phyloP scores from a whole-genome alignment of 1,140 invertebrate species.

The Aphelinus certus region DNA sequence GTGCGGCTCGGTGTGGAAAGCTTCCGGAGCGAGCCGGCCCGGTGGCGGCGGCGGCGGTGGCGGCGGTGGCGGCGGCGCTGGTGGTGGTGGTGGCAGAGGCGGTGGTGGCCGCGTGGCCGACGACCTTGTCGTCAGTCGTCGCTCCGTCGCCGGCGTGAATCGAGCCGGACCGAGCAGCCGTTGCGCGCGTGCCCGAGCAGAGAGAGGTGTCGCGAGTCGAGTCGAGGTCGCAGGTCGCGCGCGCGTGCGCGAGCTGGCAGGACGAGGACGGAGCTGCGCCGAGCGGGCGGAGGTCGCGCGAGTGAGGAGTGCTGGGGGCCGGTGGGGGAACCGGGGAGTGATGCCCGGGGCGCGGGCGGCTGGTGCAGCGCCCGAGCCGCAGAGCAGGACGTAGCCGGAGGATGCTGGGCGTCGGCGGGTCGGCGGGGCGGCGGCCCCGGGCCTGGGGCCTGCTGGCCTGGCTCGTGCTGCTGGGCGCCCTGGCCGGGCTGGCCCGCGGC shows the following conservation, averaged over 20 bases:
- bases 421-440: conserved; percentile 36
- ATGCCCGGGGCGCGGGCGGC: conserved; percentile 14
- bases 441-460: conserved; percentile 46
- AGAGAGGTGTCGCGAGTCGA: background rate
- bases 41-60: conserved; percentile 30
- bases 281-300: background rate
- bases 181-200: background rate
- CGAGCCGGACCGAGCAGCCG: background rate
- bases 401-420: background rate
- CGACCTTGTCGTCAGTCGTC: conserved; percentile 39
- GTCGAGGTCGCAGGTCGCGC: conserved; percentile 1
- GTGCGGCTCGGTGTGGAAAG: background rate
- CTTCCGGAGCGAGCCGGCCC: conserved; percentile 38
- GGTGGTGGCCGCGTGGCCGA: conserved; percentile 31
- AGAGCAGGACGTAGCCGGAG: background rate
- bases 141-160: conserved; percentile 24
- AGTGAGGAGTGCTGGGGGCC: background rate
- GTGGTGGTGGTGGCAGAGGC: conserved; percentile 19
- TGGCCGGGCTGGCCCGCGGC: conserved; percentile 59
- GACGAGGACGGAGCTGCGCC: no score
- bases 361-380: no score
- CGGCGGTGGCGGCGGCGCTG: conserved; percentile 10
- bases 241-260: no score
- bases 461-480: conserved; percentile 18
- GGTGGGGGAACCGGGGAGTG: conserved; percentile 10